These are phyloP conservation scores for Sinocyclocheilus anophthalmus DNA, from an alignment of 2,113 vertebrate species.

Conservation along the genomic window DNA sequence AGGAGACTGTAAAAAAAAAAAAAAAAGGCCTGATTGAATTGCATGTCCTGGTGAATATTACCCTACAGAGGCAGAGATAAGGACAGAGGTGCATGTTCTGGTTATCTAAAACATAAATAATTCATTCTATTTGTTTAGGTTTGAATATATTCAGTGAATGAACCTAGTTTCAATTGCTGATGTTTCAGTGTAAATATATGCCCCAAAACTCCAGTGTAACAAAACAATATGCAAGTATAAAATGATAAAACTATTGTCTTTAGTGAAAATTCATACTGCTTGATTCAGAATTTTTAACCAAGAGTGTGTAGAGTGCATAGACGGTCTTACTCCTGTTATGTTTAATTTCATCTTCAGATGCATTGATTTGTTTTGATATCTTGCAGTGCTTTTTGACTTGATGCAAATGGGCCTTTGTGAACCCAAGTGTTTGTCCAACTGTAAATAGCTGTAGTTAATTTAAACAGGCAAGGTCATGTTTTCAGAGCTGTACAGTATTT, in stretches of 20 bases:
- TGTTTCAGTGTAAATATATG: background rate
- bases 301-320: no score
- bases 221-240: background rate
- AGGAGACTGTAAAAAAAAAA: background rate
- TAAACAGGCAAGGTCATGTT: background rate
- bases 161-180: background rate
- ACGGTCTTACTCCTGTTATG: no score
- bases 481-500: background rate
- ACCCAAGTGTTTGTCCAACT: background rate
- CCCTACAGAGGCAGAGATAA: background rate
- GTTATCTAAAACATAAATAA: background rate
- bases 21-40: background rate
- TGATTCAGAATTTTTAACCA: background rate
- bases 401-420: background rate
- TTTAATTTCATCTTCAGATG: background rate
- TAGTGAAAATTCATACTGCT: background rate
- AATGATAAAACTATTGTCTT: no score
- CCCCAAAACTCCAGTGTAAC: background rate
- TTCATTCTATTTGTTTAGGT: background rate
- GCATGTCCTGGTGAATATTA: background rate
- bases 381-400: background rate
- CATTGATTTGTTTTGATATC: background rate
- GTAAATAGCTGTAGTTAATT: background rate
- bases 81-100: conserved; percentile 3
- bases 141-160: background rate